Evolutionary conservation across 2,888 invertebrate genomes (phyloP).

Genomic region (Hirtodrosophila trivittata): DNA sequence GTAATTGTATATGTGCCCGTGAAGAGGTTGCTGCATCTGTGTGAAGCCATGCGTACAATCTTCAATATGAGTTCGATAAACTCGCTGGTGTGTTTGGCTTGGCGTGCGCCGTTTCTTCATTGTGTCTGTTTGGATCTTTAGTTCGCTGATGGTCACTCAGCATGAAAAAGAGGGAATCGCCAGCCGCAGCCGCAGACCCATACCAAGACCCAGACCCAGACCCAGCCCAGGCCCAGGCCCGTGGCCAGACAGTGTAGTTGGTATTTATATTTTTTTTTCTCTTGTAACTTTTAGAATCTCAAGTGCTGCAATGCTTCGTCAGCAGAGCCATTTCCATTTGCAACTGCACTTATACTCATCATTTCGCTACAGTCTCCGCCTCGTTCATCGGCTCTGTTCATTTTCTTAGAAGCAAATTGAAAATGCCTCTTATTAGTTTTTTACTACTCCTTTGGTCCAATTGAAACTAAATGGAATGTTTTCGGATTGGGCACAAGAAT

Average conservation of each 20-base stretch:
- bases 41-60: slow-evolving; percentile 80
- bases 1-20: background rate
- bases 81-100: slow-evolving; percentile 71
- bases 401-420: slow-evolving; percentile 30
- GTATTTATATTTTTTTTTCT: background rate
- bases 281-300: slow-evolving; percentile 33
- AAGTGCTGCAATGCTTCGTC: slow-evolving; percentile 33
- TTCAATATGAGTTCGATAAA: slow-evolving; percentile 80
- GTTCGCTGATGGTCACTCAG: slow-evolving; percentile 68
- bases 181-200: slow-evolving; percentile 15
- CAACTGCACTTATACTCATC: slow-evolving; percentile 47
- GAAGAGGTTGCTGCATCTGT: slow-evolving; percentile 25
- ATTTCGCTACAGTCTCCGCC: slow-evolving; percentile 27
- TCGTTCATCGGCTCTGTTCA: background rate
- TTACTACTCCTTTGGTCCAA: slow-evolving; percentile 16
- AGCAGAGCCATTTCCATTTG: slow-evolving; percentile 35
- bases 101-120: slow-evolving; percentile 70
- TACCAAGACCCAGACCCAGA: background rate
- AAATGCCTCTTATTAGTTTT: slow-evolving; percentile 36
- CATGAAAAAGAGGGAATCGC: slow-evolving; percentile 58
- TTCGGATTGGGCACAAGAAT: slow-evolving; percentile 1
- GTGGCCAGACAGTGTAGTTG: background rate
- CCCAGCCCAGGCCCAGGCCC: background rate
- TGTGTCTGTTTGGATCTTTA: slow-evolving; percentile 43
- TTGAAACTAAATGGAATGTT: slow-evolving; percentile 15